Evolutionary conservation across 2,888 invertebrate species (phyloP), one percentile per base, ranked within the genome.

Genomic region (Pandemis cinnamomeana): DNA sequence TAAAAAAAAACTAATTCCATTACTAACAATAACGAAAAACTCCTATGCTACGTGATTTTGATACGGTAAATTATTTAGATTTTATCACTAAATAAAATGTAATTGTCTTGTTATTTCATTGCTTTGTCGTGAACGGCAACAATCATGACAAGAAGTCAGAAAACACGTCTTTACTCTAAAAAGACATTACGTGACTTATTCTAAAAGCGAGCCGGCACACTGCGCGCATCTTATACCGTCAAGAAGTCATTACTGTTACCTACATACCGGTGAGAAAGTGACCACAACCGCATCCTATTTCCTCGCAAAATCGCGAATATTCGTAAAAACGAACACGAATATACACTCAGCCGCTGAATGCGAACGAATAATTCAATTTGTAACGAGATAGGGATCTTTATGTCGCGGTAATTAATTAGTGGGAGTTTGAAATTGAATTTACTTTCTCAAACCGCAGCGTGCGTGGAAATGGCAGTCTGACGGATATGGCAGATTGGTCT

Each of bases 381-480:
- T 27, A 58, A 58, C 58, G 27, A 58, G 58, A 58, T 58, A 58
- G 27, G 27, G 58, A 58, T 58, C 58, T 58, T 58, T 58, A 58
- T 58, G 58, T 58, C 27, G 58, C 11, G 20, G 51, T 63, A 71
- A 71, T 71, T 71, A 66, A 71, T 71, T 71, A 66, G 60, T 60
- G 41, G 42, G 48, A 5, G 42, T 71, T 71, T 67, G 67, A 71
- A 67, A 71, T 71, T 61, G 60, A 36, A 71, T 42, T 61, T 42
- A 71, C 61, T 71, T 71, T 71, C 71, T 71, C 51, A 62, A 67
- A 71, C 71, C 71, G 42, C 71, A 67, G 13, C 51, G 71, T 58
- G 60, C 71, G 60, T 71, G 51, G 60, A 7, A 61, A 51, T 60
- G 46, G 20, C 10, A 60, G 27, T 44, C 20, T 10, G 46, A 62